These are phyloP conservation scores for Epiblema foenella DNA, from an alignment of 2,888 invertebrate genomes.

Conservation along the genomic window DNA sequence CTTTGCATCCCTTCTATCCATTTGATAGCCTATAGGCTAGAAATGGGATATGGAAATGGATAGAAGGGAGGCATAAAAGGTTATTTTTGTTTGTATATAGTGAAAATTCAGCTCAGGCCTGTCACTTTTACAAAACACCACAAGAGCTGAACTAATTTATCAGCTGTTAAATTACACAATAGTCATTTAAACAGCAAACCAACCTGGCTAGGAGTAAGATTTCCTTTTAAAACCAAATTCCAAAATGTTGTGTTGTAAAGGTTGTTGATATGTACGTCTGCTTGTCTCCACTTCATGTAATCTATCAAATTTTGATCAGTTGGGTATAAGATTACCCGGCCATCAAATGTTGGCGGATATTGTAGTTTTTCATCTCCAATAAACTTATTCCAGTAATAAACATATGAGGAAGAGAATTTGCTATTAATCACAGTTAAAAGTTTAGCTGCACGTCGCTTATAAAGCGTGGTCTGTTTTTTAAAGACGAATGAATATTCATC, in stretches of 20 bases:
- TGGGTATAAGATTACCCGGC: constrained; percentile 94
- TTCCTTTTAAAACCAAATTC: constrained; percentile 92
- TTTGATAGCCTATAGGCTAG: too few species aligned
- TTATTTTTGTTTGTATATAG: too few species aligned
- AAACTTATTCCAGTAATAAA: constrained; percentile 93
- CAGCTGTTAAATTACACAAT: too few species aligned
- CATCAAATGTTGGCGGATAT: constrained; percentile 98
- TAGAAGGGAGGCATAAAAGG: too few species aligned
- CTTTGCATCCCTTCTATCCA: too few species aligned
- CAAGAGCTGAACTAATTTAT: too few species aligned
- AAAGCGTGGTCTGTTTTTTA: constrained; percentile 89
- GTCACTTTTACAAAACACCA: too few species aligned
- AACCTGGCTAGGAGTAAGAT: constrained; percentile 89
- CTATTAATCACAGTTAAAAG: constrained; percentile 94
- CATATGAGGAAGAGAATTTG: constrained; percentile 94
- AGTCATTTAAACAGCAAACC: constrained; percentile 37
- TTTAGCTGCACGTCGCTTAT: constrained; percentile 93
- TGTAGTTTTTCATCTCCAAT: constrained; percentile 88
- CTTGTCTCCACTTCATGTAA: constrained; percentile 96
- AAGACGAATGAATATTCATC: constrained; percentile 98
- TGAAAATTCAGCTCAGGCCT: too few species aligned
- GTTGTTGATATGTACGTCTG: constrained; percentile 98
- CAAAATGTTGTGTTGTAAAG: constrained; percentile 98
- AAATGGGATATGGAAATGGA: too few species aligned
- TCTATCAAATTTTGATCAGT: constrained; percentile 93